Evolutionary conservation across 2,888 invertebrate species (phyloP).

Genomic region (Piscicola geometra): DNA sequence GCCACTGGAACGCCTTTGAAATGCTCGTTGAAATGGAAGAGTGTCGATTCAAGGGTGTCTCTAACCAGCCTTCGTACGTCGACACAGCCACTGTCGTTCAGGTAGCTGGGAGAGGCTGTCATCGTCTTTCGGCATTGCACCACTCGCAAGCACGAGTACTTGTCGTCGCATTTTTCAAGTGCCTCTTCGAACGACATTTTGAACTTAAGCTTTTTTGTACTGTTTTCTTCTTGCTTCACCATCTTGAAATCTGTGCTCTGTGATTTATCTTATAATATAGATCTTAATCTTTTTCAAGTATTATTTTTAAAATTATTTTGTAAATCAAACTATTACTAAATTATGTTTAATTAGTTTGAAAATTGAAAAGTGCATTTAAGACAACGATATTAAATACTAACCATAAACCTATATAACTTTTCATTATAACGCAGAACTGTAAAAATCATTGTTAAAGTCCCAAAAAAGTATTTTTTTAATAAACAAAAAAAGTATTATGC

Average conservation of each 20-base stretch:
- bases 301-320: too few species aligned
- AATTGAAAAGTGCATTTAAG: background rate
- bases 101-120: background rate
- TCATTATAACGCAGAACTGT: too few species aligned
- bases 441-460: too few species aligned
- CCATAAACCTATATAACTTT: too few species aligned
- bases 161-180: background rate
- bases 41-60: background rate
- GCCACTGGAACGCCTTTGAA: conserved; percentile 9
- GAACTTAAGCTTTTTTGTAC: background rate
- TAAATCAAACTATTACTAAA: too few species aligned
- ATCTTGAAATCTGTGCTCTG: too few species aligned
- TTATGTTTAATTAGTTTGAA: background rate
- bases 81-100: background rate
- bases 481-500: too few species aligned
- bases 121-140: background rate
- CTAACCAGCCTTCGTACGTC: background rate
- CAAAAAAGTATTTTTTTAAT: too few species aligned
- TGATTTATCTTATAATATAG: too few species aligned
- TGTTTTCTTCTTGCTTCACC: background rate
- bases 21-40: background rate
- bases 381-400: background rate
- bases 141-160: background rate
- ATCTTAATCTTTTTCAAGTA: too few species aligned
- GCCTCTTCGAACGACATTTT: conserved; percentile 1